A percentile compares a stretch with the other conserved stretches of the same genome.
Conservation (phyloP, 2,797 vertebrate species). For the Karalla daura region DNA sequence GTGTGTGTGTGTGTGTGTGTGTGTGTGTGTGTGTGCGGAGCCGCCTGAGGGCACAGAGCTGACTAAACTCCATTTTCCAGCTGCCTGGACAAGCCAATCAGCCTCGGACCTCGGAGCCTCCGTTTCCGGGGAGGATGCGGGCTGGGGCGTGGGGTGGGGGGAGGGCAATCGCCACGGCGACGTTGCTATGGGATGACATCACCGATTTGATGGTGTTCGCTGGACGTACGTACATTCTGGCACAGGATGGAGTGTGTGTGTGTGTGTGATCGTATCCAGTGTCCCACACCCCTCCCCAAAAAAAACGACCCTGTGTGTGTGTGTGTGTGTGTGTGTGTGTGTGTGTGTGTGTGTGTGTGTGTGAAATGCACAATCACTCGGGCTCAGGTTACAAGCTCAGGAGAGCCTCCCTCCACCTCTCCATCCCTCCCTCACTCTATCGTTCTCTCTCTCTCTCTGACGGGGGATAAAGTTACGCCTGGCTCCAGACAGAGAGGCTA, state of each 20-base stretch:
- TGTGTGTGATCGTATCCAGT: slow-evolving; percentile 58
- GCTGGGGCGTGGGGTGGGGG: too few relatives aligned
- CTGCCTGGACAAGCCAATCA: slow-evolving; percentile 74
- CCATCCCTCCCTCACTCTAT: slow-evolving; percentile 52
- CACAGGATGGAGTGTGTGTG: slow-evolving; percentile 30
- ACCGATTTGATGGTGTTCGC: slow-evolving; percentile 35
- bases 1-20: slow-evolving; percentile 2
- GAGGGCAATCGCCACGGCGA: slow-evolving; percentile 49
- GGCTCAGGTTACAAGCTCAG: slow-evolving; percentile 78
- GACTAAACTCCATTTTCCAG: slow-evolving; percentile 63
- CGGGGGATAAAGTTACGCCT: slow-evolving; percentile 78
- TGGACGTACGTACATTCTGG: slow-evolving; percentile 14
- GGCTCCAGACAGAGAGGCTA: slow-evolving; percentile 81
- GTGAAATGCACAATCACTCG: slow-evolving; percentile 75
- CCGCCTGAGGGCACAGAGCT: slow-evolving; percentile 46
- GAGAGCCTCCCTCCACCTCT: too few relatives aligned
- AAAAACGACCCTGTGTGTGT: slow-evolving; percentile 81
- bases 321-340: too few relatives aligned
- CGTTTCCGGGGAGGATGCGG: slow-evolving; percentile 48
- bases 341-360: too few relatives aligned
- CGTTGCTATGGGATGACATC: slow-evolving; percentile 71
- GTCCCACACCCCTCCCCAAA: too few relatives aligned
- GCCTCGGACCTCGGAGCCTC: slow-evolving; percentile 21
- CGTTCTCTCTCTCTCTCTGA: slow-evolving; percentile 46
- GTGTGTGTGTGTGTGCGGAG: slow-evolving; percentile 22